phyloP scores from a whole-genome alignment of 2,113 vertebrate species.

The Pangasianodon hypophthalmus region DNA sequence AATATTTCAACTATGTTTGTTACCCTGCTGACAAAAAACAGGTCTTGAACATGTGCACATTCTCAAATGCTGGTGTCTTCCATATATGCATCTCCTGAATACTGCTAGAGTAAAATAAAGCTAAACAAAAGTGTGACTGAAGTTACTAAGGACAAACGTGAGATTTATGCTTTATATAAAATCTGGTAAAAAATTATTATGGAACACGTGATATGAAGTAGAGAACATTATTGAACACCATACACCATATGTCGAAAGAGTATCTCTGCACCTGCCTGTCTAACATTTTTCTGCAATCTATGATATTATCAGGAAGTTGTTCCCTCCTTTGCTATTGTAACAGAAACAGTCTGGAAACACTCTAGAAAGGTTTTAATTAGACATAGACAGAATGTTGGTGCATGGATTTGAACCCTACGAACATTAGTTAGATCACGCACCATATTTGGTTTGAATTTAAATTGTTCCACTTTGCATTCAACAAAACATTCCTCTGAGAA shows the following conservation, averaged over 20 bases:
- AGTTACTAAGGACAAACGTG: neutral
- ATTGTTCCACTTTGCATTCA: no score
- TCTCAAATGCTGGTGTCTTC: neutral
- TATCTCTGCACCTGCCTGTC: no score
- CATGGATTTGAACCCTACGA: no score
- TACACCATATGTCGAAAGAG: no score
- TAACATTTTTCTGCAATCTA: no score
- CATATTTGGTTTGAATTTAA: neutral
- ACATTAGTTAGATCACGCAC: no score
- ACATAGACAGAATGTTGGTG: no score
- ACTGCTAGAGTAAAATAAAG: neutral
- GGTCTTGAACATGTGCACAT: neutral
- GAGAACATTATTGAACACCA: no score
- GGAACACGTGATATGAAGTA: neutral
- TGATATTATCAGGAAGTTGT: no score
- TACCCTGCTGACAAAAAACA: conserved; percentile 11
- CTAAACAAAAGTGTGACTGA: neutral
- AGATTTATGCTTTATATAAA: neutral
- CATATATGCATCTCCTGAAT: neutral
- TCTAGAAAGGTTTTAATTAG: neutral
- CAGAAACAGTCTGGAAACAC: neutral
- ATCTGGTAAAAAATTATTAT: neutral
- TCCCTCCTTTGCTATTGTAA: neutral
- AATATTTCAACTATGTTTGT: neutral
- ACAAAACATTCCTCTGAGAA: neutral